Evolutionary conservation across 2,888 invertebrate genomes (phyloP).

Genomic region (Yponomeuta cagnagella): DNA sequence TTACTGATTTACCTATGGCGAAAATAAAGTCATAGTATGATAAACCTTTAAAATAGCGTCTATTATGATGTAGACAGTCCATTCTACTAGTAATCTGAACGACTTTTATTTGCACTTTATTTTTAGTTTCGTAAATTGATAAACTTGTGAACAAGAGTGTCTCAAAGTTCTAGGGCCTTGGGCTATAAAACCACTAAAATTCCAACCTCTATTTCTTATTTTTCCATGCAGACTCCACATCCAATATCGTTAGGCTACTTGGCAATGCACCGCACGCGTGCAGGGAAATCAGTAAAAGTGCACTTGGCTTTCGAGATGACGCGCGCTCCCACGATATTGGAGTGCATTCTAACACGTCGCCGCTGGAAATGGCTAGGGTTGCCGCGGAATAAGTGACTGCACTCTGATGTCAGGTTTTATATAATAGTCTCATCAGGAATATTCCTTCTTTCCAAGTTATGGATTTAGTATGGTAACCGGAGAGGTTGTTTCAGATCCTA

Average conservation of each 20-base stretch:
- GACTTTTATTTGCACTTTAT: too few species aligned
- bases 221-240: neutral
- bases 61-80: too few species aligned
- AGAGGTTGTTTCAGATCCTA: too few species aligned
- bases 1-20: neutral
- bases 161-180: too few species aligned
- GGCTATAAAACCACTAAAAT: too few species aligned
- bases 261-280: slow-evolving; percentile 9
- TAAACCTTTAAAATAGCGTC: too few species aligned
- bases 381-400: neutral
- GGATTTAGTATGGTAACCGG: neutral
- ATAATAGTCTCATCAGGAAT: neutral
- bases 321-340: slow-evolving; percentile 7
- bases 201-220: too few species aligned
- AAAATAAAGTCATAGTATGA: too few species aligned
- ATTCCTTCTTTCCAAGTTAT: neutral
- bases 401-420: neutral
- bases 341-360: neutral
- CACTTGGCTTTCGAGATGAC: slow-evolving; percentile 8
- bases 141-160: too few species aligned
- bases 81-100: too few species aligned
- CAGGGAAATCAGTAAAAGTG: slow-evolving; percentile 9
- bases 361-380: neutral
- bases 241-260: slow-evolving; percentile 1
- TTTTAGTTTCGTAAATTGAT: too few species aligned